phyloP scores from a whole-genome alignment of 2,888 invertebrate genomes.

The Subacronicta megacephala region DNA sequence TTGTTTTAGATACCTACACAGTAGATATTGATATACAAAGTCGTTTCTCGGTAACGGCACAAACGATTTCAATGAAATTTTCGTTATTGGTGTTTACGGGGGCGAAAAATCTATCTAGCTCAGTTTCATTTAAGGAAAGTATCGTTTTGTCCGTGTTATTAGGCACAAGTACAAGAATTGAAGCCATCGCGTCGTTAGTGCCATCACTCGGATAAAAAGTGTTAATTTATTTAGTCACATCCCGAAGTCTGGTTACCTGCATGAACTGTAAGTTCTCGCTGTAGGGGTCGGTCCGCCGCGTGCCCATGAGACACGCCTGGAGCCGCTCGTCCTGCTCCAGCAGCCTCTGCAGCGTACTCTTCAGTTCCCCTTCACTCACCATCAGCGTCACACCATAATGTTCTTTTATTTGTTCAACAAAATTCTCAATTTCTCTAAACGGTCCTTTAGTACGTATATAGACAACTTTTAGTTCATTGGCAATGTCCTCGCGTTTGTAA shows the following conservation, averaged over 20 bases:
- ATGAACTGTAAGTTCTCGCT: constrained; percentile 91
- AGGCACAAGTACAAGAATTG: no score
- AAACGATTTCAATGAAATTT: no score
- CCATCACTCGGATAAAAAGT: no score
- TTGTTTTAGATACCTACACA: no score
- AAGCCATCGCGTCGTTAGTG: no score
- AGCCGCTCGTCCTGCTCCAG: constrained; percentile 89
- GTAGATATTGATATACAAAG: no score
- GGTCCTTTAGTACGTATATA: constrained; percentile 95
- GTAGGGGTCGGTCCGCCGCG: constrained; percentile 96
- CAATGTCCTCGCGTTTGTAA: constrained; percentile 69
- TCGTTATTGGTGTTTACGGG: no score
- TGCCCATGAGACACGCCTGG: constrained; percentile 97
- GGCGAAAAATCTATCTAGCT: no score
- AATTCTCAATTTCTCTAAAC: constrained; percentile 96
- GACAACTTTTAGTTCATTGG: constrained; percentile 91
- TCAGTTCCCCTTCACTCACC: constrained; percentile 92
- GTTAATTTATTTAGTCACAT: no score
- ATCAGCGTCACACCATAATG: constrained; percentile 94
- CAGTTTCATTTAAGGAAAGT: no score
- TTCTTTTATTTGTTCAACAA: constrained; percentile 92
- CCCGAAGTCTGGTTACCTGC: constrained; percentile 87
- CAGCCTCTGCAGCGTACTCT: constrained; percentile 91
- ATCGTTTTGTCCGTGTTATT: no score
- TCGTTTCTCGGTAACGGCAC: no score